These are phyloP conservation scores for Drosophila greeni DNA, from an alignment of 2,888 invertebrate genomes.

Conservation along the genomic window DNA sequence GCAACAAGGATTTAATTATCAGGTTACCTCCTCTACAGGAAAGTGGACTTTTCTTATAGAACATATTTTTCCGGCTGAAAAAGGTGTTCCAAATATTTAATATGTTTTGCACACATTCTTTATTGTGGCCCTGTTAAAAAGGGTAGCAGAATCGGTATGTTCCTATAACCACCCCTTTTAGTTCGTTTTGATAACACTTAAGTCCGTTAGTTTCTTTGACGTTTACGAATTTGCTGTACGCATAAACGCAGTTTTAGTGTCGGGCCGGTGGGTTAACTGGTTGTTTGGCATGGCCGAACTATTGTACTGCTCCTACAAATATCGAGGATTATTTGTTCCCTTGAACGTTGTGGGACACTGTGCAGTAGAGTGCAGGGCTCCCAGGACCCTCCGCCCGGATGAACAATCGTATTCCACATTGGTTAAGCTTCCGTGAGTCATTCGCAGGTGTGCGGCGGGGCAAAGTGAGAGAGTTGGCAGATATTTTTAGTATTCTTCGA, in stretches of 20 bases:
- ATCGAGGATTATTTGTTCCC: neutral
- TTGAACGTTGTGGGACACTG: slow-evolving; percentile 1
- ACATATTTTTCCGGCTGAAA: no score
- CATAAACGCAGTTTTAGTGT: slow-evolving; percentile 14
- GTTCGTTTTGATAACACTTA: no score
- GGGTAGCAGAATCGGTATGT: neutral
- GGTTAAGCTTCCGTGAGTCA: slow-evolving; percentile 54
- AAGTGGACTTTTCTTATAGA: neutral
- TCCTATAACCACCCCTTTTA: no score
- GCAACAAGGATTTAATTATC: neutral
- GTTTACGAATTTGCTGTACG: neutral
- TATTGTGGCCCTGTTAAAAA: neutral
- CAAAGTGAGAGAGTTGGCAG: slow-evolving; percentile 33
- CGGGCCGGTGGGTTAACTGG: slow-evolving; percentile 18
- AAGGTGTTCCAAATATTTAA: no score
- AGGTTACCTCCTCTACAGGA: neutral
- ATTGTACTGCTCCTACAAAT: slow-evolving; percentile 1
- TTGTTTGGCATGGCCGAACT: neutral
- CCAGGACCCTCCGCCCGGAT: slow-evolving; percentile 48
- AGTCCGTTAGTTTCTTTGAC: neutral
- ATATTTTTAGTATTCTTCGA: slow-evolving; percentile 54
- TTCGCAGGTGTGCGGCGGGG: slow-evolving; percentile 33
- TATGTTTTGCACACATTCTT: no score
- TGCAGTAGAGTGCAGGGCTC: slow-evolving; percentile 3
- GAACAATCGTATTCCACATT: slow-evolving; percentile 43